Evolutionary conservation across 2,797 vertebrate species (phyloP).

Genomic region (Morelia viridis): DNA sequence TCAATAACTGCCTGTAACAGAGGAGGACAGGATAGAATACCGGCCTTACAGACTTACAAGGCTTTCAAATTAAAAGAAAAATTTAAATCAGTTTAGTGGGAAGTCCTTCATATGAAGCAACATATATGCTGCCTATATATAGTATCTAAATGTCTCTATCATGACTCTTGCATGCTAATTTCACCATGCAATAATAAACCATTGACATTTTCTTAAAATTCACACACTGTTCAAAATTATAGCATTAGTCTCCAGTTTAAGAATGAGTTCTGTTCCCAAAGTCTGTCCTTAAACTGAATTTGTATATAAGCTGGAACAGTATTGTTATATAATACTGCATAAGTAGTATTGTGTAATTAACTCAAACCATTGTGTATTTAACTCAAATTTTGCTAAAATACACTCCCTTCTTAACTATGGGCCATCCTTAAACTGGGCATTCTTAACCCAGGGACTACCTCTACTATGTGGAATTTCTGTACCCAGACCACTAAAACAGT

Average conservation of each 20-base stretch:
- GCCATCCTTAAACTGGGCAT: too few species aligned
- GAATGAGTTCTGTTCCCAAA: too few species aligned
- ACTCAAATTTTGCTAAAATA: too few species aligned
- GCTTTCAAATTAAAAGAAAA: neutral
- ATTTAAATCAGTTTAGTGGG: neutral
- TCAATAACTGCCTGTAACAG: conserved; percentile 79
- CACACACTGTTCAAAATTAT: neutral
- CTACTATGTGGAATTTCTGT: neutral
- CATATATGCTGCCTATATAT: neutral
- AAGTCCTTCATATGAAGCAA: neutral
- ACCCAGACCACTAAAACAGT: neutral
- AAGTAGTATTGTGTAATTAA: too few species aligned
- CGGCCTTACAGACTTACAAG: neutral
- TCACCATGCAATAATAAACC: too few species aligned
- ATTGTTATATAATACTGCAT: too few species aligned
- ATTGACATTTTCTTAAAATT: neutral
- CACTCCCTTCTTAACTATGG: too few species aligned
- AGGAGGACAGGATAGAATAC: conserved; percentile 9
- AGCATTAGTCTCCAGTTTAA: too few species aligned
- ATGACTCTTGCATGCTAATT: neutral
- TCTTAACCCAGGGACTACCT: too few species aligned
- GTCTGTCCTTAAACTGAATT: too few species aligned
- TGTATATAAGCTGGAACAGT: too few species aligned
- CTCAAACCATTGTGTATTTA: too few species aligned
- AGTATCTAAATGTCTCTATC: neutral